These are phyloP conservation scores for Radopholus similis DNA, from an alignment of 1,140 invertebrate genomes.

Conservation along the genomic window DNA sequence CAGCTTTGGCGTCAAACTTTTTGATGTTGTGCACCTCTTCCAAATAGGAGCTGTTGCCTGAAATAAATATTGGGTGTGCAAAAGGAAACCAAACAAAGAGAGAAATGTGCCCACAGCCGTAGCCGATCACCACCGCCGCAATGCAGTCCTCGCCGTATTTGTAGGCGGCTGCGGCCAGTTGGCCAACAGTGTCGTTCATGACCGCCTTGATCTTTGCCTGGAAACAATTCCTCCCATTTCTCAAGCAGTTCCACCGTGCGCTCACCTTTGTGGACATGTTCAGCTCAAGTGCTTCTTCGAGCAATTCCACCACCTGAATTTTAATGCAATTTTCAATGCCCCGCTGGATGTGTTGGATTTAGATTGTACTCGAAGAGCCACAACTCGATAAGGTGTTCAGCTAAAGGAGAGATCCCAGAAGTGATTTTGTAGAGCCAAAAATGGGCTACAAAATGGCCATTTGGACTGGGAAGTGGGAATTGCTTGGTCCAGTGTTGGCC, in stretches of 20 bases:
- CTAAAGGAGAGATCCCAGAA: too few relatives aligned
- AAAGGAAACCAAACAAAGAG: background rate
- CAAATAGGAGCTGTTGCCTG: conserved; percentile 57
- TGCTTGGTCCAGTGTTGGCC: too few relatives aligned
- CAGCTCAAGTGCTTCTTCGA: conserved; percentile 57
- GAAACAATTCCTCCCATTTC: conserved; percentile 12
- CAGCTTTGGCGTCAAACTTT: conserved; percentile 50
- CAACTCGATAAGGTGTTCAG: too few relatives aligned
- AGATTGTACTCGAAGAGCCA: too few relatives aligned
- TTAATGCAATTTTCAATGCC: too few relatives aligned
- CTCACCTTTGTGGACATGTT: conserved; percentile 45
- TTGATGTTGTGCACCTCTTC: conserved; percentile 54
- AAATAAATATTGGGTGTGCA: conserved; percentile 24
- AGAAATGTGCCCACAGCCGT: conserved; percentile 55
- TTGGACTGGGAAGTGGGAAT: too few relatives aligned
- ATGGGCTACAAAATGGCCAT: too few relatives aligned
- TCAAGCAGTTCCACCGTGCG: background rate
- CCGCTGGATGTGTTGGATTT: too few relatives aligned
- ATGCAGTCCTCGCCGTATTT: conserved; percentile 57
- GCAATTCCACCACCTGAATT: conserved; percentile 50
- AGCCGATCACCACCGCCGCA: conserved; percentile 56
- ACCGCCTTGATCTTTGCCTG: conserved; percentile 56
- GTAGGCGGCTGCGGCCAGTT: conserved; percentile 56
- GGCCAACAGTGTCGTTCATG: conserved; percentile 60
- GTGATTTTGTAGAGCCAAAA: too few relatives aligned